These are phyloP conservation scores for Oedothorax gibbosus DNA, from an alignment of 1,140 invertebrate species.

Conservation along the genomic window DNA sequence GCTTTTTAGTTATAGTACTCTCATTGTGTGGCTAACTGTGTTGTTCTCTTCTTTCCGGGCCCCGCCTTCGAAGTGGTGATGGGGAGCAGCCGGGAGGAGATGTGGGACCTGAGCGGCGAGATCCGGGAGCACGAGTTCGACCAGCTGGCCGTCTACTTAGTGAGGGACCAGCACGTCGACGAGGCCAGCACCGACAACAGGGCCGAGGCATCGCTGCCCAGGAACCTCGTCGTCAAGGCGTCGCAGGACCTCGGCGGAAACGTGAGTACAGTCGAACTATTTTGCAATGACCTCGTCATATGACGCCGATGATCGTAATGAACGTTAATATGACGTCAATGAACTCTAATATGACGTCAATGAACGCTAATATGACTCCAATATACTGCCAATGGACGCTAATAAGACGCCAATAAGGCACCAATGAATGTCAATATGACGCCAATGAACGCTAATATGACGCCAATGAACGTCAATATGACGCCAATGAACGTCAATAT, in stretches of 20 bases:
- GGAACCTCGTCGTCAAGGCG: slow-evolving; percentile 90
- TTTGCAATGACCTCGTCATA: not conserved
- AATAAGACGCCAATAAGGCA: too few relatives aligned
- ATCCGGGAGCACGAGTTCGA: slow-evolving; percentile 90
- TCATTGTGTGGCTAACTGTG: not conserved
- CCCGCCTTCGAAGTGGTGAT: slow-evolving; percentile 40
- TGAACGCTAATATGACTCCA: too few relatives aligned
- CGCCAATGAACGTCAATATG: too few relatives aligned
- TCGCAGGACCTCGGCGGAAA: slow-evolving; percentile 81
- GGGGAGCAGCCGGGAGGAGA: slow-evolving; percentile 69
- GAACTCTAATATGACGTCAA: too few relatives aligned
- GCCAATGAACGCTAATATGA: too few relatives aligned
- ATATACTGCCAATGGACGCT: too few relatives aligned
- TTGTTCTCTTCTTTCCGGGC: slow-evolving; percentile 9
- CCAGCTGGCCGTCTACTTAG: slow-evolving; percentile 90
- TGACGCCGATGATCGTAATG: not conserved
- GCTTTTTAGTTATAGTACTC: too few relatives aligned
- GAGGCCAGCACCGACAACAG: slow-evolving; percentile 75
- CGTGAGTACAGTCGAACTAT: too few relatives aligned
- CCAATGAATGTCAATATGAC: too few relatives aligned
- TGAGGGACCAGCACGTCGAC: slow-evolving; percentile 81
- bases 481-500: too few relatives aligned
- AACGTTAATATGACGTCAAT: too few relatives aligned
- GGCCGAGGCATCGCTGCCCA: slow-evolving; percentile 89
- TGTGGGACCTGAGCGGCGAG: slow-evolving; percentile 71